These are phyloP conservation scores for Vandiemenella viatica DNA, from an alignment of 2,888 invertebrate genomes.

Conservation along the genomic window DNA sequence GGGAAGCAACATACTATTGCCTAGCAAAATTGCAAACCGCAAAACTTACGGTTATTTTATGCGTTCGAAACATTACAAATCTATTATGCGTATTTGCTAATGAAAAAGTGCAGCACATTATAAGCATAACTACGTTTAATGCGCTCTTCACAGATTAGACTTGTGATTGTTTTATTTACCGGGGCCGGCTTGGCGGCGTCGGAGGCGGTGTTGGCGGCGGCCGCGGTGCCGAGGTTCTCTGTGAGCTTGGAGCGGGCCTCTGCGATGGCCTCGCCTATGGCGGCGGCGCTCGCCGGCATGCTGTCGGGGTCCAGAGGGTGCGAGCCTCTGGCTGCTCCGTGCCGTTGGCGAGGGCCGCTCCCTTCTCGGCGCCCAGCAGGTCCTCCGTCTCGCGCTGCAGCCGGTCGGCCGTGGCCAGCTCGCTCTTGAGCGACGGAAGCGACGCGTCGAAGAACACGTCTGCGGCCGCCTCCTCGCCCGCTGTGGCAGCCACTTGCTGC, in stretches of 20 bases:
- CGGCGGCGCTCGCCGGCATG: neutral
- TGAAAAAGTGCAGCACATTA: too few species aligned
- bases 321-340: too few species aligned
- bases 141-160: too few species aligned
- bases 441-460: neutral
- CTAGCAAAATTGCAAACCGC: too few species aligned
- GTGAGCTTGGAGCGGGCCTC: slow-evolving; percentile 15
- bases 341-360: neutral
- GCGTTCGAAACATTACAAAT: too few species aligned
- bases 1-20: too few species aligned
- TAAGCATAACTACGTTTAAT: too few species aligned
- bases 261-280: slow-evolving; percentile 8
- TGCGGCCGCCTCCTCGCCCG: neutral
- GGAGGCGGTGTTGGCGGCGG: too few species aligned
- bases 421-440: neutral
- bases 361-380: neutral
- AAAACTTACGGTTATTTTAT: too few species aligned
- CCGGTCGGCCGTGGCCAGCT: neutral
- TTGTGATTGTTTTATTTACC: too few species aligned
- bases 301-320: neutral
- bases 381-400: neutral
- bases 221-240: slow-evolving; percentile 7
- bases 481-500: neutral
- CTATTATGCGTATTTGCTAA: too few species aligned
- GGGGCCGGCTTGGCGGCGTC: too few species aligned